These are phyloP conservation scores for Thaumatotibia leucotreta DNA, from an alignment of 1,140 invertebrate genomes.

Conservation along the genomic window DNA sequence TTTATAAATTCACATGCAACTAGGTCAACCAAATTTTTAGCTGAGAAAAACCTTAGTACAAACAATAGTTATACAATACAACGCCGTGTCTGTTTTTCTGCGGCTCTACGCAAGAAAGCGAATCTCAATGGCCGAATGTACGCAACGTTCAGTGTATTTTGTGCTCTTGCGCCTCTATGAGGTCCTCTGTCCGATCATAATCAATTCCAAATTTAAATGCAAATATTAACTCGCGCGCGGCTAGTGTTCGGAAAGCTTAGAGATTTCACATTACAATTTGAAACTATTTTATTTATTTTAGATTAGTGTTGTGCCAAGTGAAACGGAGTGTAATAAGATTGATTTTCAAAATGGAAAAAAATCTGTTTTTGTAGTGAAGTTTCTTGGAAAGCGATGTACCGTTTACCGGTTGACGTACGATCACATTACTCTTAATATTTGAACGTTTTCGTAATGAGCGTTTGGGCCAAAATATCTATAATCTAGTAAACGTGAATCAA, in stretches of 20 bases:
- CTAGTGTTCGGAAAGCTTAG: neutral
- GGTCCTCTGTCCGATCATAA: conserved; percentile 40
- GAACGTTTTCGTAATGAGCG: neutral
- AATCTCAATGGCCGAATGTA: conserved; percentile 53
- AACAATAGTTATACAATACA: conserved; percentile 20
- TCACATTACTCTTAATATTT: neutral
- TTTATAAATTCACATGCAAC: neutral
- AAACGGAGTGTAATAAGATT: neutral
- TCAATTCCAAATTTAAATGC: conserved; percentile 21
- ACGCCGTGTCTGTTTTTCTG: conserved; percentile 47
- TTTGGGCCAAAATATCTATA: too few relatives aligned
- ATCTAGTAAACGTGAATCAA: too few relatives aligned
- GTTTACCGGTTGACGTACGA: conserved; percentile 1
- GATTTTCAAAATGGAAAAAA: neutral
- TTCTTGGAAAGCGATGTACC: conserved; percentile 3
- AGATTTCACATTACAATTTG: neutral
- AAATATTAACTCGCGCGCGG: neutral
- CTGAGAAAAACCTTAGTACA: conserved; percentile 7
- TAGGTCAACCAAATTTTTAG: neutral
- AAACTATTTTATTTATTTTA: neutral
- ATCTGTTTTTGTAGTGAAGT: neutral
- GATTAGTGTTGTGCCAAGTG: conserved; percentile 1
- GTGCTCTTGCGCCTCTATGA: conserved; percentile 53
- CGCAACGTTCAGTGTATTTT: conserved; percentile 56
- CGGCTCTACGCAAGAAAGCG: conserved; percentile 58